Percentiles rank a stretch among this genome's conserved stretches.
These are phyloP conservation scores for Pao palembangensis DNA, from an alignment of 2,113 vertebrate genomes.

Conservation along the genomic window DNA sequence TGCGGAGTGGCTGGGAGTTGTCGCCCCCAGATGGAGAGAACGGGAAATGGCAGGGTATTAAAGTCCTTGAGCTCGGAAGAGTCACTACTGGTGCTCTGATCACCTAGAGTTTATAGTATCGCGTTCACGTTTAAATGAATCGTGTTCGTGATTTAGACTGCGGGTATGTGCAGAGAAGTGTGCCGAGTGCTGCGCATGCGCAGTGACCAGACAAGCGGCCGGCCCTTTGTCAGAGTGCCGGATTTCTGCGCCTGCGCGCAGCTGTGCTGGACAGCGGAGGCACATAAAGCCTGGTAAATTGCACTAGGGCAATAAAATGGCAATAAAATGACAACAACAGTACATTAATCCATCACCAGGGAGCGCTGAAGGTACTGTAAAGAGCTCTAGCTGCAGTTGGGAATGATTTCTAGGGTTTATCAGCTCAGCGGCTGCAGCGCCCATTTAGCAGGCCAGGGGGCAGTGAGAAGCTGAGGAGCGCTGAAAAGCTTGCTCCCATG, in stretches of 20 bases:
- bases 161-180: conserved; percentile 8
- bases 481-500: conserved; percentile 7
- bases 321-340: conserved; percentile 76
- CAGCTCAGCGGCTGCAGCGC: conserved; percentile 56
- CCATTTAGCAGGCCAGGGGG: conserved; percentile 57
- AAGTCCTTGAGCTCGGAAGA: conserved; percentile 40
- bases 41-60: conserved; percentile 39
- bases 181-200: conserved; percentile 41
- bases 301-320: conserved; percentile 72
- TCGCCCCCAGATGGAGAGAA: conserved; percentile 62
- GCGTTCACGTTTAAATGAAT: conserved; percentile 56
- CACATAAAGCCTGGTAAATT: conserved; percentile 76
- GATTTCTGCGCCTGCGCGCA: conserved; percentile 59
- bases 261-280: conserved; percentile 57
- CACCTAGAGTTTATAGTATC: conserved; percentile 38
- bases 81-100: conserved; percentile 51
- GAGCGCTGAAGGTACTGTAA: conserved; percentile 74
- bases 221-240: conserved; percentile 52
- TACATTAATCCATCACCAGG: conserved; percentile 77
- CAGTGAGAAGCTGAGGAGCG: conserved; percentile 52
- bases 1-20: conserved; percentile 36
- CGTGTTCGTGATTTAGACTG: conserved; percentile 54
- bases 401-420: conserved; percentile 72
- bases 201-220: conserved; percentile 19
- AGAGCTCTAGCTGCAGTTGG: conserved; percentile 61